Evolutionary conservation across 2,797 vertebrate genomes (phyloP).

Genomic region (Melanogrammus aeglefinus): DNA sequence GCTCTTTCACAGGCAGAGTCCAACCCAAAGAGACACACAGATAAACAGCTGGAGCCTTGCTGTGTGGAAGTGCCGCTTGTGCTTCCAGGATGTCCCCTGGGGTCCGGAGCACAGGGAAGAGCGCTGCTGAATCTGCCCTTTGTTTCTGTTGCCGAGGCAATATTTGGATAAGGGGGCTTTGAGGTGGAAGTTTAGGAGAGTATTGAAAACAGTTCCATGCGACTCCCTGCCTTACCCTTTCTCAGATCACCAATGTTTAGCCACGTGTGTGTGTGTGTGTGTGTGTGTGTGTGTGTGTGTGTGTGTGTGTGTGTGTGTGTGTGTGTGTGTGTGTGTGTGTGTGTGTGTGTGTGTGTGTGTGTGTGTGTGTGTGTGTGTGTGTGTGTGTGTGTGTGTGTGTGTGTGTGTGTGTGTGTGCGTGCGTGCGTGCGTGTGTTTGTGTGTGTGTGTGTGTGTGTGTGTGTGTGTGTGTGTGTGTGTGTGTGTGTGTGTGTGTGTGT

Average conservation of each 20-base stretch:
- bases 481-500: neutral
- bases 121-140: slow-evolving; percentile 66
- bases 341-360: too few relatives aligned
- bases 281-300: too few relatives aligned
- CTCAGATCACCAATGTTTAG: slow-evolving; percentile 41
- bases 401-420: too few relatives aligned
- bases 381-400: too few relatives aligned
- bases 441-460: too few relatives aligned
- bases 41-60: slow-evolving; percentile 5
- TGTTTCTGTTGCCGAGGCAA: slow-evolving; percentile 66
- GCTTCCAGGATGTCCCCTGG: slow-evolving; percentile 67
- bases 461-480: too few relatives aligned
- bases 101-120: slow-evolving; percentile 50
- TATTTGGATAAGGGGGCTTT: slow-evolving; percentile 71
- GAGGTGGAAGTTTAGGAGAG: slow-evolving; percentile 58
- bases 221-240: slow-evolving; percentile 51
- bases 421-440: too few relatives aligned
- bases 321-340: too few relatives aligned
- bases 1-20: slow-evolving; percentile 6
- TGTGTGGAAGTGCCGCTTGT: slow-evolving; percentile 33
- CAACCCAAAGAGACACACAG: neutral
- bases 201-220: slow-evolving; percentile 60
- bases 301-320: too few relatives aligned
- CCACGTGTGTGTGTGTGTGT: too few relatives aligned
- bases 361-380: too few relatives aligned